Percentiles rank a stretch among this genome's conserved stretches.
phyloP scores from a whole-genome alignment of 2,797 vertebrate species.

The Myotis myotis region DNA sequence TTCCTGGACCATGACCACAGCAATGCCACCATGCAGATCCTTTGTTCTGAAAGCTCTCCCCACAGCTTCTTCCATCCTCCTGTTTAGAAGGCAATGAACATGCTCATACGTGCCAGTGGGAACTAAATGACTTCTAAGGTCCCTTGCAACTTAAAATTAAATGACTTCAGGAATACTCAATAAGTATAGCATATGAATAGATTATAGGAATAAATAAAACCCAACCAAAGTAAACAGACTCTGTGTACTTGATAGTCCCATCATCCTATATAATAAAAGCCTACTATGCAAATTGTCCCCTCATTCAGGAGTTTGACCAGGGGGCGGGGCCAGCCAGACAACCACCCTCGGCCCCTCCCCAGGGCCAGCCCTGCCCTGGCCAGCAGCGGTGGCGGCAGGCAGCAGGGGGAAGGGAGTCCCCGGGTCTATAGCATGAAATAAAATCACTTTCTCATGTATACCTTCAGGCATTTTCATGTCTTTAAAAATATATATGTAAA shows the following conservation, averaged over 20 bases:
- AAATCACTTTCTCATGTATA: constrained; percentile 13
- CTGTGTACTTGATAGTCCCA: neutral
- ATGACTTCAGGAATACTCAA: neutral
- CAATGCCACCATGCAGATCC: neutral
- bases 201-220: constrained; percentile 42
- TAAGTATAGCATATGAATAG: constrained; percentile 40
- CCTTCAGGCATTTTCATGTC: neutral
- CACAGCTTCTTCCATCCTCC: neutral
- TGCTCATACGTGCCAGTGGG: neutral
- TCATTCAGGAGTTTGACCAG: too few species aligned
- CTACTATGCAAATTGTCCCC: too few species aligned
- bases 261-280: neutral
- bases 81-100: constrained; percentile 23
- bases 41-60: constrained; percentile 56
- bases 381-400: too few species aligned
- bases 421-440: neutral
- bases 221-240: neutral
- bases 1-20: constrained; percentile 53
- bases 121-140: constrained; percentile 11
- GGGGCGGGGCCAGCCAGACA: too few species aligned
- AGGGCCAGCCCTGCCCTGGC: too few species aligned
- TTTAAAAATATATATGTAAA: neutral
- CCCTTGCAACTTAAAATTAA: constrained; percentile 24
- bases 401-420: too few species aligned
- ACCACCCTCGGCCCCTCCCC: too few species aligned